phyloP scores from a whole-genome alignment of 1,140 invertebrate species.

The Popillia japonica region DNA sequence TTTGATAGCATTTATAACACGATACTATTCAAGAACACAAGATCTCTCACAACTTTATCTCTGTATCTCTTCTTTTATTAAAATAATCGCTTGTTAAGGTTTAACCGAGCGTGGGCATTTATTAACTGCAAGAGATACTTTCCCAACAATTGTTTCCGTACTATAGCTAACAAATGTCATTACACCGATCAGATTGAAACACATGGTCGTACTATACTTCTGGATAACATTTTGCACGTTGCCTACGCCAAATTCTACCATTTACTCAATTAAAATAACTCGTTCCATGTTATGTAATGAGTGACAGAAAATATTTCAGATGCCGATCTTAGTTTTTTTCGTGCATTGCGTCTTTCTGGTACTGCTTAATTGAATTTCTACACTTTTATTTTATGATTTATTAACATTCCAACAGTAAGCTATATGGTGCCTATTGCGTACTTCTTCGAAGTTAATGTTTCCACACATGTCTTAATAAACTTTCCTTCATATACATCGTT shows the following conservation, averaged over 20 bases:
- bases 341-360: not conserved
- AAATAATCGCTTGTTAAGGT: not conserved
- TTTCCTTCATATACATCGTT: too few relatives aligned
- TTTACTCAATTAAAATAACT: not conserved
- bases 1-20: too few relatives aligned
- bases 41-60: not conserved
- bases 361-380: too few relatives aligned
- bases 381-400: too few relatives aligned
- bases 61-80: not conserved
- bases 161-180: not conserved
- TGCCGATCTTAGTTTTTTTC: not conserved
- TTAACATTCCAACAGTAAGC: too few relatives aligned
- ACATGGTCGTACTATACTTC: not conserved
- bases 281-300: not conserved
- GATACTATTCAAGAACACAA: too few relatives aligned
- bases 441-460: too few relatives aligned
- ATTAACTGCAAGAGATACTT: not conserved
- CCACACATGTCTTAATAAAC: too few relatives aligned
- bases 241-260: not conserved
- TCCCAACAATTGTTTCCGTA: constrained; percentile 12
- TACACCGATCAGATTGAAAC: not conserved
- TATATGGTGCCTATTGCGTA: too few relatives aligned
- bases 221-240: not conserved
- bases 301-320: not conserved
- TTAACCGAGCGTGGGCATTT: constrained; percentile 17